These are phyloP conservation scores for Anguilla megastoma DNA, from an alignment of 2,797 vertebrate genomes.

Conservation along the genomic window DNA sequence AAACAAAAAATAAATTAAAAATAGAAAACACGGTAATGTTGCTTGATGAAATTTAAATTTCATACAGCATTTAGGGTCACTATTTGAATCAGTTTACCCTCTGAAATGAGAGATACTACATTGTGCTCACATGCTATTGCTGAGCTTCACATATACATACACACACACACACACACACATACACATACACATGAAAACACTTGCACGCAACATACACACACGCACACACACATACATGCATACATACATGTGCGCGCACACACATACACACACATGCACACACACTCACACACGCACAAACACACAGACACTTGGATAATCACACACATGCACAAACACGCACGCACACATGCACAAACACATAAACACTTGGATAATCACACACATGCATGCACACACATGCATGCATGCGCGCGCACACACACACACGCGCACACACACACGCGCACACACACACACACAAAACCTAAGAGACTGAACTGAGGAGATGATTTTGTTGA, in stretches of 20 bases:
- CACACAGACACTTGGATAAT: not conserved
- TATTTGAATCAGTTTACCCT: not conserved
- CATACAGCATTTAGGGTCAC: not conserved
- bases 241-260: not conserved
- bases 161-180: not conserved
- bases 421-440: not conserved
- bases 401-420: not conserved
- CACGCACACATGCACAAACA: not conserved
- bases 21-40: not conserved
- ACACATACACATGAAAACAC: not conserved
- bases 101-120: not conserved
- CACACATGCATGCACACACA: not conserved
- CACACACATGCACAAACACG: not conserved
- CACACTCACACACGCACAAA: too few species aligned
- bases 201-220: not conserved
- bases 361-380: not conserved
- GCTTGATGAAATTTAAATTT: not conserved
- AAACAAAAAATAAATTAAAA: not conserved
- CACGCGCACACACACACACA: not conserved
- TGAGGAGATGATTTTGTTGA: constrained; percentile 25
- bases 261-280: not conserved
- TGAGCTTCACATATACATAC: not conserved
- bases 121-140: not conserved
- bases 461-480: not conserved
- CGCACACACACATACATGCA: not conserved